These are phyloP conservation scores for Zoanthus solanderi DNA, from an alignment of 92 coral and sea anemone species.

Conservation along the genomic window DNA sequence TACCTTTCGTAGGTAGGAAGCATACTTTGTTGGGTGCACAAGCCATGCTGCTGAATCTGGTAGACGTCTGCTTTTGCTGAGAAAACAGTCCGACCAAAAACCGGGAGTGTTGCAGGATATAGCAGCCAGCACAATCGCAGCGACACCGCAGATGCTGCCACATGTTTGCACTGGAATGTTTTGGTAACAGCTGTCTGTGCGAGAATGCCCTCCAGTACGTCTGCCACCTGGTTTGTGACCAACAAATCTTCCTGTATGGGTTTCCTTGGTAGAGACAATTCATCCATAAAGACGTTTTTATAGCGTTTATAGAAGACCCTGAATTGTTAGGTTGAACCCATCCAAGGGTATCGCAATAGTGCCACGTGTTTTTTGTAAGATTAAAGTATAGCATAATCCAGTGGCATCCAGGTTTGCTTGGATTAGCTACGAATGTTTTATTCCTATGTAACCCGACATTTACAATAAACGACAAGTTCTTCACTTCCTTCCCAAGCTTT, in stretches of 20 bases:
- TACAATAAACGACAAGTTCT: conserved; percentile 48
- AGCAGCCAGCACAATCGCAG: conserved; percentile 55
- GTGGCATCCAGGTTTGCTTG: conserved; percentile 58
- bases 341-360: conserved; percentile 38
- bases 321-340: conserved; percentile 43
- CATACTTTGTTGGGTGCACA: conserved; percentile 56
- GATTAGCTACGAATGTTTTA: conserved; percentile 50
- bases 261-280: conserved; percentile 24
- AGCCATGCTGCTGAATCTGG: conserved; percentile 48
- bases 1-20: conserved; percentile 61
- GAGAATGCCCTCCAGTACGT: conserved; percentile 3
- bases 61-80: conserved; percentile 5
- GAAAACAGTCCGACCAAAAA: conserved; percentile 51
- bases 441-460: conserved; percentile 56
- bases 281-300: conserved; percentile 34
- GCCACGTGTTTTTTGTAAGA: conserved; percentile 30
- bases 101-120: conserved; percentile 41
- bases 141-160: conserved; percentile 48
- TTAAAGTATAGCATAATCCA: conserved; percentile 61
- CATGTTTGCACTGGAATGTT: conserved; percentile 49
- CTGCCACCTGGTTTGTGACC: conserved; percentile 30
- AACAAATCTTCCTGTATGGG: conserved; percentile 47
- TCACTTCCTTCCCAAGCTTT: conserved; percentile 32
- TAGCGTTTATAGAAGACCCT: conserved; percentile 19
- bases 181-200: not conserved